Percentiles rank a stretch among this genome's conserved stretches.
Evolutionary conservation across 2,797 vertebrate genomes (phyloP).

Genomic region (Spinus olivaceus): DNA sequence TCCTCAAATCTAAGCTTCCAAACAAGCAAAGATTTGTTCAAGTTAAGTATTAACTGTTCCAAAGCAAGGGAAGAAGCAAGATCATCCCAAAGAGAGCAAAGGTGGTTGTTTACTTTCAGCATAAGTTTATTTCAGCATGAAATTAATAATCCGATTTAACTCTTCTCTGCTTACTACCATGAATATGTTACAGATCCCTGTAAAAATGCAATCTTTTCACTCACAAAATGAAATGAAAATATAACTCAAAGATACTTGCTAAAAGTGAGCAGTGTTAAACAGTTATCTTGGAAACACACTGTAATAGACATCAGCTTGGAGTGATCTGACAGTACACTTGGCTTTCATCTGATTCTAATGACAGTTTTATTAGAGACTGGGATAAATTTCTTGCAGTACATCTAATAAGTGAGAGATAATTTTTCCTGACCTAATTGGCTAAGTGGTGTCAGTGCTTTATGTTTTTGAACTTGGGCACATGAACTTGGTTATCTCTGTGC

Average conservation of each 20-base stretch:
- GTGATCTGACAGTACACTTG: background rate
- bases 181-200: background rate
- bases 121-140: background rate
- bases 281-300: background rate
- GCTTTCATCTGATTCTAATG: background rate
- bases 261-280: background rate
- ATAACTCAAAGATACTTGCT: background rate
- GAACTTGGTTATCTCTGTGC: background rate
- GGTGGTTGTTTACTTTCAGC: background rate
- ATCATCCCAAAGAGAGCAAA: background rate
- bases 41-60: background rate
- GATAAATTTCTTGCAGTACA: background rate
- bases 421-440: background rate
- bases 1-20: conserved; percentile 48
- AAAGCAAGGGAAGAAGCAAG: background rate
- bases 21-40: conserved; percentile 34
- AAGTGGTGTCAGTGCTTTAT: background rate
- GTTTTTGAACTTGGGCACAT: background rate
- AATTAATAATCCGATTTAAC: background rate
- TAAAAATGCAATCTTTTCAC: background rate
- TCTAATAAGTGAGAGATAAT: background rate
- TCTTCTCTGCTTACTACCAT: background rate
- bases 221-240: background rate
- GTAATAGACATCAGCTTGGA: background rate
- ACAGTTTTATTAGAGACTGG: background rate